Evolutionary conservation across 2,888 invertebrate species (phyloP).

Genomic region (Galerucella calmariensis): DNA sequence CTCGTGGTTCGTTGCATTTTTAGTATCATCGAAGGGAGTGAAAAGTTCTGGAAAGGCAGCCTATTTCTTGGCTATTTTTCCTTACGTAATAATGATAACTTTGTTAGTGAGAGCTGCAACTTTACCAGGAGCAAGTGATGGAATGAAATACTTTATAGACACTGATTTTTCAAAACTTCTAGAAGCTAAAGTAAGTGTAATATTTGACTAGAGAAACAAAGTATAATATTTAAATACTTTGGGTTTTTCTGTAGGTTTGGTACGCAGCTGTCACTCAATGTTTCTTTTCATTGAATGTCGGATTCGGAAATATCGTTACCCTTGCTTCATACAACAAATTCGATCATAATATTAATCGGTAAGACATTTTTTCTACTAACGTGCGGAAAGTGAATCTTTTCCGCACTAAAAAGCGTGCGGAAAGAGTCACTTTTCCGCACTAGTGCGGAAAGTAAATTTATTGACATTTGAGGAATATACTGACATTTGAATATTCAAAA

Average conservation of each 20-base stretch:
- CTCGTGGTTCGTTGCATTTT: conserved; percentile 77
- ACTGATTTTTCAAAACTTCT: conserved; percentile 82
- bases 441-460: too few relatives aligned
- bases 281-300: conserved; percentile 81
- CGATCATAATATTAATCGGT: conserved; percentile 70
- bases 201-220: not conserved
- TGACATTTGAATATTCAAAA: too few relatives aligned
- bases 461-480: too few relatives aligned
- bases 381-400: too few relatives aligned
- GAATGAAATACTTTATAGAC: conserved; percentile 81
- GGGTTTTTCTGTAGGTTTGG: conserved; percentile 52
- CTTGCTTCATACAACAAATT: conserved; percentile 82
- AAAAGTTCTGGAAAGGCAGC: conserved; percentile 85
- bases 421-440: too few relatives aligned
- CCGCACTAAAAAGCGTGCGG: too few relatives aligned
- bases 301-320: conserved; percentile 82
- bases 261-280: conserved; percentile 83
- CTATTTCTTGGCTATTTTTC: conserved; percentile 90
- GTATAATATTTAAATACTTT: not conserved
- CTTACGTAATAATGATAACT: conserved; percentile 81
- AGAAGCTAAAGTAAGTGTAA: conserved; percentile 71
- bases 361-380: conserved; percentile 14
- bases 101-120: conserved; percentile 77
- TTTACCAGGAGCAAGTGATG: conserved; percentile 77
- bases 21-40: conserved; percentile 78